Evolutionary conservation across 2,113 vertebrate species (phyloP).

Genomic region (Climacteris rufus): DNA sequence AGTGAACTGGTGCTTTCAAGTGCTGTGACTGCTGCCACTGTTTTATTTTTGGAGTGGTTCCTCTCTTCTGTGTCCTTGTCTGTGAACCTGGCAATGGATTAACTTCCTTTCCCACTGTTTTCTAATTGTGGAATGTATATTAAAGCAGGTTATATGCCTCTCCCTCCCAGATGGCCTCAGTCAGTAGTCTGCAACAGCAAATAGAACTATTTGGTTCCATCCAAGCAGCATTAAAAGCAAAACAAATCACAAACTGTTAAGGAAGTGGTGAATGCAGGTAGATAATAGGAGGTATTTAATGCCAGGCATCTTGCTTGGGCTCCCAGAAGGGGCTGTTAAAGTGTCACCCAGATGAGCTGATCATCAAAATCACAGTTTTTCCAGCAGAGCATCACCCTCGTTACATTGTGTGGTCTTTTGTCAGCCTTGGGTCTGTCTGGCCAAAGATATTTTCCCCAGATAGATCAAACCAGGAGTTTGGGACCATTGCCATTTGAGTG

Average conservation of each 20-base stretch:
- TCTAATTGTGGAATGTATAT: background rate
- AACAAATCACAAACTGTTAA: background rate
- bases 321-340: background rate
- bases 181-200: background rate
- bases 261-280: background rate
- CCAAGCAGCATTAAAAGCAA: background rate
- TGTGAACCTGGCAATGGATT: background rate
- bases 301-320: background rate
- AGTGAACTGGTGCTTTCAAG: background rate
- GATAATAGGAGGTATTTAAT: background rate
- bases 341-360: background rate
- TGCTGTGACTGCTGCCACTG: background rate
- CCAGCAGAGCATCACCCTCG: background rate
- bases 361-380: background rate
- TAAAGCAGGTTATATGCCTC: background rate
- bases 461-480: background rate
- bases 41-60: conserved; percentile 16
- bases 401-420: background rate
- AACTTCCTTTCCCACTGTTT: conserved; percentile 4
- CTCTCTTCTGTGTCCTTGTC: background rate
- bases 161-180: conserved; percentile 20
- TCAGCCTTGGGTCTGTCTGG: background rate
- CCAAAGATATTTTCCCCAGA: background rate
- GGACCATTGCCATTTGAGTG: background rate
- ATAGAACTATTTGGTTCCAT: background rate